Percentiles rank a stretch among this genome's conserved stretches.
Conservation (phyloP, 2,888 invertebrate genomes). For the Eristalis pertinax region DNA sequence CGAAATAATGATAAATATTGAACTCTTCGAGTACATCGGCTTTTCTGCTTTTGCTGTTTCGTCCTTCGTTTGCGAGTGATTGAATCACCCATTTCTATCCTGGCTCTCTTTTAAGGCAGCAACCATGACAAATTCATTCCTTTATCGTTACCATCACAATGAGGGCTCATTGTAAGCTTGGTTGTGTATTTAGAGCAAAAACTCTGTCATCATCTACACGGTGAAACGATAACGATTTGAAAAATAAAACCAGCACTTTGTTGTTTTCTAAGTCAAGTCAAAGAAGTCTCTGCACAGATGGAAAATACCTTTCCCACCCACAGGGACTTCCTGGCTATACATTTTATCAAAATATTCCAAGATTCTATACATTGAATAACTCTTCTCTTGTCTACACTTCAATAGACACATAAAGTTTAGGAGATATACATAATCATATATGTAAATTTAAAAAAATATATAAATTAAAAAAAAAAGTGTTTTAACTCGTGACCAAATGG, state of each 20-base stretch:
- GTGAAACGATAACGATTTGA: background rate
- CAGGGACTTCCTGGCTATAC: background rate
- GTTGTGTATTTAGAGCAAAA: too few species aligned
- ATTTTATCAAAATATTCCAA: conserved; percentile 1
- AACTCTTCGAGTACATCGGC: too few species aligned
- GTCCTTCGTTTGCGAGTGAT: too few species aligned
- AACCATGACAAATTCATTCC: too few species aligned
- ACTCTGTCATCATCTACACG: background rate
- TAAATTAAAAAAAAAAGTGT: conserved; percentile 4
- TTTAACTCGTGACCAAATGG: background rate
- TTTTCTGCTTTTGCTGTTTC: too few species aligned
- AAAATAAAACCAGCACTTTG: background rate
- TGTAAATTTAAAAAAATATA: background rate
- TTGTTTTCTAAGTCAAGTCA: background rate
- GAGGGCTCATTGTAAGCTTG: too few species aligned
- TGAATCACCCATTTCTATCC: too few species aligned
- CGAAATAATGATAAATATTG: too few species aligned
- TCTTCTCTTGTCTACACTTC: background rate
- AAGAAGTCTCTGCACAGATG: background rate
- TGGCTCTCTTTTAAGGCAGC: too few species aligned
- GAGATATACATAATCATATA: background rate
- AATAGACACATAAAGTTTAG: background rate
- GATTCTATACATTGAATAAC: background rate
- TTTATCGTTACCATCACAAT: too few species aligned
- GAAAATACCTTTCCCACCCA: background rate